A percentile compares a stretch with the other conserved stretches of the same genome.
These are phyloP conservation scores for Sitobion miscanthi DNA, from an alignment of 1,140 invertebrate species.

Conservation along the genomic window DNA sequence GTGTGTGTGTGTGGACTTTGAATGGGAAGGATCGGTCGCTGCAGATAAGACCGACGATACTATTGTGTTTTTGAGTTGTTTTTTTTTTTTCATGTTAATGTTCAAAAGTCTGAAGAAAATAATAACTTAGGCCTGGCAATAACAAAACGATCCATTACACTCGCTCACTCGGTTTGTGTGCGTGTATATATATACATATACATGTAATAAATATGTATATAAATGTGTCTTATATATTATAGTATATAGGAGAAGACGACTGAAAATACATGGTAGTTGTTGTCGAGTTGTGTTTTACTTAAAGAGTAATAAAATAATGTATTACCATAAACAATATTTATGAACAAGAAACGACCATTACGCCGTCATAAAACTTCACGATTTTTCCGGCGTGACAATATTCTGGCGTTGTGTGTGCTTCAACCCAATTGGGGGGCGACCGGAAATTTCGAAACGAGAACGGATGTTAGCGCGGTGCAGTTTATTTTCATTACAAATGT, in stretches of 20 bases:
- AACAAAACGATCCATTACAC: conserved; percentile 39
- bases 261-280: background rate
- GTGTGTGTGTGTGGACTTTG: background rate
- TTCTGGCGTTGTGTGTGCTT: conserved; percentile 1
- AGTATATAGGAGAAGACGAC: background rate
- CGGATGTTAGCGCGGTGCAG: background rate
- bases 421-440: conserved; percentile 10
- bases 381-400: conserved; percentile 44
- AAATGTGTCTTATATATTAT: background rate
- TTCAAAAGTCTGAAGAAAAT: conserved; percentile 29
- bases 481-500: conserved; percentile 40
- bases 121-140: conserved; percentile 37
- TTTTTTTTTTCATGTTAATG: conserved; percentile 2
- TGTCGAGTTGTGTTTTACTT: conserved; percentile 38
- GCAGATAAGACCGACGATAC: background rate
- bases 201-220: background rate
- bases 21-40: background rate
- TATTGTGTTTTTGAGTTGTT: background rate
- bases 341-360: conserved; percentile 51
- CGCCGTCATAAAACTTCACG: conserved; percentile 26
- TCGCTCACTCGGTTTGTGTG: background rate
- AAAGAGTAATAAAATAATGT: conserved; percentile 26
- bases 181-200: background rate
- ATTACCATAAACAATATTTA: conserved; percentile 55
- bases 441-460: conserved; percentile 40